phyloP scores from a whole-genome alignment of 2,888 invertebrate genomes.

The Leptopterna dolabrata region DNA sequence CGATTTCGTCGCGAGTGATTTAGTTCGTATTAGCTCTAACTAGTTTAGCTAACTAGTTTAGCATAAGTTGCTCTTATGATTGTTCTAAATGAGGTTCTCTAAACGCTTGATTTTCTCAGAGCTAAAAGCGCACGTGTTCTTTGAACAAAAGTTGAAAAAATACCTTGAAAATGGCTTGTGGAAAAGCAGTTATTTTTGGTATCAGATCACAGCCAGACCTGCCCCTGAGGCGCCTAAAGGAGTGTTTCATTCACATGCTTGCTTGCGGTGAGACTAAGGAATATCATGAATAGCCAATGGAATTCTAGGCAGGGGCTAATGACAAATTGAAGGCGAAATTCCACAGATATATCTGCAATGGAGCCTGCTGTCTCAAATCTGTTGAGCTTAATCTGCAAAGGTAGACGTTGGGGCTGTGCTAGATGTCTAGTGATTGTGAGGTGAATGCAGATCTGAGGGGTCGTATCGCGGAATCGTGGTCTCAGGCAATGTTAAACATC shows the following conservation, averaged over 20 bases:
- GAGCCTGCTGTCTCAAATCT: not conserved
- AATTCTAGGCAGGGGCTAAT: not conserved
- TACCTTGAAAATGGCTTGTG: not conserved
- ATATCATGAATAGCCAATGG: not conserved
- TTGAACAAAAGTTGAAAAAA: no score
- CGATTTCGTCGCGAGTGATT: no score
- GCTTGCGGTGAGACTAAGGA: not conserved
- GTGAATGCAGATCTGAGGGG: not conserved
- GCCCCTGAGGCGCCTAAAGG: not conserved
- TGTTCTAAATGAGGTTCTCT: no score
- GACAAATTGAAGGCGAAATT: conserved; percentile 3
- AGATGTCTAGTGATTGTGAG: not conserved
- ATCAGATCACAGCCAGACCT: not conserved
- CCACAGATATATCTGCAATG: not conserved
- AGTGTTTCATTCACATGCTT: not conserved
- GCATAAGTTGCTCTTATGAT: no score
- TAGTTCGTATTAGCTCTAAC: no score
- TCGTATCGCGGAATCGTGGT: not conserved
- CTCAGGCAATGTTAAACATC: not conserved
- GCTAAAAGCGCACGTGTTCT: no score
- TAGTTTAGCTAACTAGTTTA: no score
- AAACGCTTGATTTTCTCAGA: no score
- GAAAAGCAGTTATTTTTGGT: not conserved
- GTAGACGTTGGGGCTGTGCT: not conserved
- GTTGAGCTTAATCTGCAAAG: not conserved